phyloP scores from a whole-genome alignment of 2,888 invertebrate genomes.

The Macaria notata region DNA sequence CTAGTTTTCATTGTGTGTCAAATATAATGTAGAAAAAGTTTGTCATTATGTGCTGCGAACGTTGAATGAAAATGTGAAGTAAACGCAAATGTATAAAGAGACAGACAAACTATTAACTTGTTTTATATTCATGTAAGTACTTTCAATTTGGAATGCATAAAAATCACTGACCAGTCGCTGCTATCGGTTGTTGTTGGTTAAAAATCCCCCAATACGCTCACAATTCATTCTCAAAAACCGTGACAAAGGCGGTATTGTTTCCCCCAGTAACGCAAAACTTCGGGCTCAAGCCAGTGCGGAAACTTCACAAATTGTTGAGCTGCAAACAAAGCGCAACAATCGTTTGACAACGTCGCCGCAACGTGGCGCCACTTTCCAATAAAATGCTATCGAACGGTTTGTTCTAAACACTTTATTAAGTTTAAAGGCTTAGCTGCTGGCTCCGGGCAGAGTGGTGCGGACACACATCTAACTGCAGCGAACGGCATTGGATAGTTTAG shows the following conservation, averaged over 20 bases:
- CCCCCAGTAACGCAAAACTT: conserved; percentile 6
- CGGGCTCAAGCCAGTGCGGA: conserved; percentile 17
- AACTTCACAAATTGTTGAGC: conserved; percentile 33
- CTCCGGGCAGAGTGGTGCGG: conserved; percentile 7
- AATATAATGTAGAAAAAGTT: no score
- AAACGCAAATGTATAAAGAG: no score
- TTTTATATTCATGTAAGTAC: no score
- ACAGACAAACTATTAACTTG: no score
- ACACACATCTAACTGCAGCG: neutral
- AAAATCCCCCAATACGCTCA: no score
- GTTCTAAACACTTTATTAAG: conserved; percentile 31
- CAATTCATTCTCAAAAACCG: conserved; percentile 2
- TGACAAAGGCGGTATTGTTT: conserved; percentile 9
- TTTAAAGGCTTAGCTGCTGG: conserved; percentile 24
- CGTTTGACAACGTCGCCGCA: conserved; percentile 32
- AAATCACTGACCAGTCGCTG: no score
- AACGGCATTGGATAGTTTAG: neutral
- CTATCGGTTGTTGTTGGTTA: neutral
- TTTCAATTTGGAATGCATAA: no score
- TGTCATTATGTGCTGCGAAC: no score
- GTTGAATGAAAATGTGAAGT: no score
- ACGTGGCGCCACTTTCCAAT: conserved; percentile 23
- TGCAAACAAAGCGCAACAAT: conserved; percentile 33
- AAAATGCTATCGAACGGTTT: conserved; percentile 29
- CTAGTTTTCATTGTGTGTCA: neutral